These are phyloP conservation scores for Cotesia vestalis DNA, from an alignment of 1,140 invertebrate genomes.

Conservation along the genomic window DNA sequence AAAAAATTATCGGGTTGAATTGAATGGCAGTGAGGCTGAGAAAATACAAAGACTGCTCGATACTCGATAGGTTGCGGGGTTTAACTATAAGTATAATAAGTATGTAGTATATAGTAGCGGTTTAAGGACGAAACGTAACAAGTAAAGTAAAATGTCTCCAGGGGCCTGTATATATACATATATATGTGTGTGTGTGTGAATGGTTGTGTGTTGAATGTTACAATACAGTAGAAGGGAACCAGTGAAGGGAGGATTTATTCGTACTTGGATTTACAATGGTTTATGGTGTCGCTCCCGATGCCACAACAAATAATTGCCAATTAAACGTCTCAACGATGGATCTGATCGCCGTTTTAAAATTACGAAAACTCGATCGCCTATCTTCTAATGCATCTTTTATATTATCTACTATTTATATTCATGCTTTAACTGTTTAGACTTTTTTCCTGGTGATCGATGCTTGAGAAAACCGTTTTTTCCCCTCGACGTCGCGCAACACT, in stretches of 20 bases:
- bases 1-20: too few species aligned
- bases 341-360: constrained; percentile 46
- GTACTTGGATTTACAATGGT: constrained; percentile 54
- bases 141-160: background rate
- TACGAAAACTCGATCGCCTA: constrained; percentile 39
- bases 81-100: too few species aligned
- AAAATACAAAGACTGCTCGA: too few species aligned
- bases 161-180: background rate
- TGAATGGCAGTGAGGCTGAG: too few species aligned
- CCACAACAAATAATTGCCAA: constrained; percentile 59
- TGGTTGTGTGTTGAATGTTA: too few species aligned
- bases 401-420: background rate
- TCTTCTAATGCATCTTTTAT: background rate
- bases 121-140: too few species aligned
- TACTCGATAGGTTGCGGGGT: too few species aligned
- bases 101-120: too few species aligned
- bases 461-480: constrained; percentile 1
- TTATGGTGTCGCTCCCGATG: constrained; percentile 55
- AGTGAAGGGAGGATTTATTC: constrained; percentile 54
- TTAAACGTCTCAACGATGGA: constrained; percentile 53
- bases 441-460: background rate
- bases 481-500: too few species aligned
- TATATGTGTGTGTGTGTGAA: background rate
- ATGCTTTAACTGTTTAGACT: background rate
- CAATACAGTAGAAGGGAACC: background rate